Conservation (phyloP, 23 tunicate genomes). For the Ascidia mentula region DNA sequence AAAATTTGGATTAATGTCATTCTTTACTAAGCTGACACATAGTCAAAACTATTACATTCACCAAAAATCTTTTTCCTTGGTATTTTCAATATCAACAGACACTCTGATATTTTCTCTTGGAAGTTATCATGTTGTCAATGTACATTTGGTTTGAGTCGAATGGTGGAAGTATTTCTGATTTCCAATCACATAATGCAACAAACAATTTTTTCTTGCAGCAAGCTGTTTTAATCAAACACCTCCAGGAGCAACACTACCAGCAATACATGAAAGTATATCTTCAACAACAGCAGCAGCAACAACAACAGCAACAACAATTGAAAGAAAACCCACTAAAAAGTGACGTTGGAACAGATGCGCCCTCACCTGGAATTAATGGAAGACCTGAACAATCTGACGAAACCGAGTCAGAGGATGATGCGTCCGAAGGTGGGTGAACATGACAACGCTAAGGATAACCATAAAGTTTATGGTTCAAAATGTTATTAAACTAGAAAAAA, state of each 20-base stretch:
- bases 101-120: no score
- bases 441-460: neutral
- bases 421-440: slow-evolving; percentile 19
- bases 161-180: no score
- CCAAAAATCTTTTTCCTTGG: no score
- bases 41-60: no score
- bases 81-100: no score
- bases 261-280: slow-evolving; percentile 87
- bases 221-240: slow-evolving; percentile 65
- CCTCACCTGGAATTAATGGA: neutral
- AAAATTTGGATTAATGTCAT: no score
- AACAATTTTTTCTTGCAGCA: no score
- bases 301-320: slow-evolving; percentile 32
- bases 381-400: slow-evolving; percentile 11
- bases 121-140: no score
- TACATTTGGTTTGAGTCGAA: no score
- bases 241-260: slow-evolving; percentile 97
- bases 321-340: neutral
- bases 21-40: no score
- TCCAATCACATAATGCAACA: no score
- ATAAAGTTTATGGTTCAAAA: neutral
- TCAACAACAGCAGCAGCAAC: slow-evolving; percentile 76
- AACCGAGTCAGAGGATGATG: slow-evolving; percentile 48
- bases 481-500: no score
- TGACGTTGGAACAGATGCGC: neutral